Conservation (phyloP, 1,140 invertebrate genomes). For the Neocloeon triangulifer region DNA sequence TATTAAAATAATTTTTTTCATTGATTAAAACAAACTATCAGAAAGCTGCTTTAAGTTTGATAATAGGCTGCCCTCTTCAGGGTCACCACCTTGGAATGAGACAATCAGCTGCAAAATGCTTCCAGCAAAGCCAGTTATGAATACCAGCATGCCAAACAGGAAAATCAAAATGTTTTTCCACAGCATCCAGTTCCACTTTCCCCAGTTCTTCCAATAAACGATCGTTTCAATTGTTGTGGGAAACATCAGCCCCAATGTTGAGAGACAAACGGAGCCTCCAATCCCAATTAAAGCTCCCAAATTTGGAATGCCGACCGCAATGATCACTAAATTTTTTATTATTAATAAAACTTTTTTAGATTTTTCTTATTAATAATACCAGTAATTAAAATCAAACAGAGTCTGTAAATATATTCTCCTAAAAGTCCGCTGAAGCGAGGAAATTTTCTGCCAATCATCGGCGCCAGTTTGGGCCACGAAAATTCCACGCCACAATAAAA, state of each 20-base stretch:
- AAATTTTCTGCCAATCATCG: neutral
- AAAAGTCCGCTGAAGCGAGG: slow-evolving; percentile 9
- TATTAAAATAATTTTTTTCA: no score
- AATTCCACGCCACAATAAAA: neutral
- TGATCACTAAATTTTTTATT: neutral
- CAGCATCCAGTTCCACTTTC: slow-evolving; percentile 1
- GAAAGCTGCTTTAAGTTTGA: no score
- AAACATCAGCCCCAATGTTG: neutral
- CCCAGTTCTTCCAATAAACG: neutral
- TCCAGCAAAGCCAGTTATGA: neutral
- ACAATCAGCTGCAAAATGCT: neutral
- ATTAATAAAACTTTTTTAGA: no score
- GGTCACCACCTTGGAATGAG: no score
- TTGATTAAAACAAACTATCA: no score
- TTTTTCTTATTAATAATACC: no score
- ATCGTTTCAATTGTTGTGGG: neutral
- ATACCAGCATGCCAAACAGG: slow-evolving; percentile 1
- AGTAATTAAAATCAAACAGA: neutral
- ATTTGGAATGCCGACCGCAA: neutral
- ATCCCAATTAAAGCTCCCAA: neutral
- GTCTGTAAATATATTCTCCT: neutral
- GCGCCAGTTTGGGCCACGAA: neutral
- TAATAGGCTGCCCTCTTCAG: no score
- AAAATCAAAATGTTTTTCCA: neutral
- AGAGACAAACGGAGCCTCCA: neutral